phyloP scores from a whole-genome alignment of 2,113 vertebrate genomes.

The Stigmatopora argus region DNA sequence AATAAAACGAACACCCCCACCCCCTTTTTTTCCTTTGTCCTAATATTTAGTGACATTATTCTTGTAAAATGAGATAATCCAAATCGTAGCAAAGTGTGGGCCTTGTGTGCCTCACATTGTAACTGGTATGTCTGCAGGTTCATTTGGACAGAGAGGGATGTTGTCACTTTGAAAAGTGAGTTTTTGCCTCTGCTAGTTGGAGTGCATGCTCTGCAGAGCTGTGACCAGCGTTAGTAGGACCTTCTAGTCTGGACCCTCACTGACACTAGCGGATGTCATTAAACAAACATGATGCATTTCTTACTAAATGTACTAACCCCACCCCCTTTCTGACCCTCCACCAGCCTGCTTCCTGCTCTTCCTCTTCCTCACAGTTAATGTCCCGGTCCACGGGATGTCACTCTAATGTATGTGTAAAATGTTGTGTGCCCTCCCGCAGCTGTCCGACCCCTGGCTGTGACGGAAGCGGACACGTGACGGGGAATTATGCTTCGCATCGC shows the following conservation, averaged over 20 bases:
- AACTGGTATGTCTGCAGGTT: constrained; percentile 71
- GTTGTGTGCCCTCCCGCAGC: constrained; percentile 63
- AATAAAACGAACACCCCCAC: constrained; percentile 38
- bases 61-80: neutral
- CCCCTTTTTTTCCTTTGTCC: neutral
- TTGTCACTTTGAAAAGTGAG: constrained; percentile 67
- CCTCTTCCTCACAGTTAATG: constrained; percentile 23
- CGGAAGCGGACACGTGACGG: constrained; percentile 78
- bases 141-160: constrained; percentile 63
- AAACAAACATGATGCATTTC: constrained; percentile 34
- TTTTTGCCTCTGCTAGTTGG: constrained; percentile 59
- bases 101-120: constrained; percentile 40
- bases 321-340: neutral
- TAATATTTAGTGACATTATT: neutral
- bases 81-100: neutral
- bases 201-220: constrained; percentile 62
- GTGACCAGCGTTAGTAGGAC: constrained; percentile 33
- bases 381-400: constrained; percentile 36
- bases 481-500: constrained; percentile 80
- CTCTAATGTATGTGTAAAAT: constrained; percentile 50
- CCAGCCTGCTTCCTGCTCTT: constrained; percentile 11
- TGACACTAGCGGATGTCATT: constrained; percentile 25
- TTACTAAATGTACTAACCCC: constrained; percentile 74
- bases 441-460: constrained; percentile 81
- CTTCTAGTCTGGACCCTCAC: constrained; percentile 44